Percentiles rank a stretch among this genome's conserved stretches.
Evolutionary conservation across 2,888 invertebrate genomes (phyloP).

Genomic region (Lacanobia oleracea): DNA sequence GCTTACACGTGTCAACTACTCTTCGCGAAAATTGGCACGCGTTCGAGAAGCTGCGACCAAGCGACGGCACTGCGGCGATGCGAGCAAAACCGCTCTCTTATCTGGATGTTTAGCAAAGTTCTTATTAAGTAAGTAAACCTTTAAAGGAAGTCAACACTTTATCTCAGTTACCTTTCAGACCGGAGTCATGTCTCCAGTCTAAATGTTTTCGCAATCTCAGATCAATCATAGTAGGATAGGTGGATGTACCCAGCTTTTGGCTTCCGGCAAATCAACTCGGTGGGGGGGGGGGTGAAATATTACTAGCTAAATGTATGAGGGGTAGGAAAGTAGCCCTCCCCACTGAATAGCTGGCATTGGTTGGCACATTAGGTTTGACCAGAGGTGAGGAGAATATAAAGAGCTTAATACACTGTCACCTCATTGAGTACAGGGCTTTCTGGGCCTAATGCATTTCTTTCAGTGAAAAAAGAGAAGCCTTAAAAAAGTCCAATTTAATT

Average conservation of each 20-base stretch:
- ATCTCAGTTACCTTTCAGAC: not conserved
- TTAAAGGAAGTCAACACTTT: too few relatives aligned
- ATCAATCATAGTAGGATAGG: not conserved
- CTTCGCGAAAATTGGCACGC: conserved; percentile 17
- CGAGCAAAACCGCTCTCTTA: not conserved
- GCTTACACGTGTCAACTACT: conserved; percentile 4
- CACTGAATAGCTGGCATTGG: not conserved
- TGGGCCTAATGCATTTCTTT: too few relatives aligned
- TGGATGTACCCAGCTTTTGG: not conserved
- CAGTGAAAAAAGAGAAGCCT: too few relatives aligned
- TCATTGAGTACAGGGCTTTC: not conserved
- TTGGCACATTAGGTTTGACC: not conserved
- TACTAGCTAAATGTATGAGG: not conserved
- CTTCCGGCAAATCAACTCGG: not conserved
- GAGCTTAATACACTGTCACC: not conserved
- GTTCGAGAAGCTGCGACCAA: conserved; percentile 1
- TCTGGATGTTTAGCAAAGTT: not conserved
- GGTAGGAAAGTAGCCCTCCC: not conserved
- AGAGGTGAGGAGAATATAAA: not conserved
- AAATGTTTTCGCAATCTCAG: not conserved
- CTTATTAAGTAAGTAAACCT: not conserved
- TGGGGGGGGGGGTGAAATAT: not conserved
- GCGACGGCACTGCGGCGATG: not conserved
- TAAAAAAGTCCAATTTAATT: too few relatives aligned
- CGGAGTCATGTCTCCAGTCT: too few relatives aligned